Evolutionary conservation across 2,113 vertebrate genomes (phyloP).

Genomic region (Copsychus sechellarum): DNA sequence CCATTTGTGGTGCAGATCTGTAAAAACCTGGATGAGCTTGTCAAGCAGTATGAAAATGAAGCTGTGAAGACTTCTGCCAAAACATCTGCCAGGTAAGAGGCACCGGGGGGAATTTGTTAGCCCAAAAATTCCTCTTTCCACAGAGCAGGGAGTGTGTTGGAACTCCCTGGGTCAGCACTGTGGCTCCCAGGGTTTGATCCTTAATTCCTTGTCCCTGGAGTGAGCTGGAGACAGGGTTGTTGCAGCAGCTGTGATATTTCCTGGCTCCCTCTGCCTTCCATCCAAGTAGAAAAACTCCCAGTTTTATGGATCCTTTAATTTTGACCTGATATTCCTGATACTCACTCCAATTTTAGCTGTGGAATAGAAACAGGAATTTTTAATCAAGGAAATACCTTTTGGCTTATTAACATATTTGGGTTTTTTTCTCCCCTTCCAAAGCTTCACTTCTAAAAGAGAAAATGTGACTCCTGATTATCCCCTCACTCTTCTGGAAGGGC

Average conservation of each 20-base stretch:
- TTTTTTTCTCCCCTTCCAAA: slow-evolving; percentile 31
- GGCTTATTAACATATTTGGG: background rate
- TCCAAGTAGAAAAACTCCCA: background rate
- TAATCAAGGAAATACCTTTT: background rate
- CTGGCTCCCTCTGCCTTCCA: background rate
- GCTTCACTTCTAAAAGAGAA: slow-evolving; percentile 82
- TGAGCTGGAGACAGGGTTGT: background rate
- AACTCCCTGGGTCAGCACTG: background rate
- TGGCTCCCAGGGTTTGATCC: background rate
- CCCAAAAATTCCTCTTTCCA: background rate
- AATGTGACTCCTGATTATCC: slow-evolving; percentile 96
- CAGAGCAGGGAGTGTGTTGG: background rate
- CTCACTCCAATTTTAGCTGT: background rate
- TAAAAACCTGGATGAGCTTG: slow-evolving; percentile 92
- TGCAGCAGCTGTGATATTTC: background rate
- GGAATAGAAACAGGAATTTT: background rate
- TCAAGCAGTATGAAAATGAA: slow-evolving; percentile 89
- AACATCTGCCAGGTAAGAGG: slow-evolving; percentile 77
- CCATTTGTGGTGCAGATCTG: slow-evolving; percentile 92
- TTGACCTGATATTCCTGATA: background rate
- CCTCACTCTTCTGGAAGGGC: slow-evolving; percentile 91
- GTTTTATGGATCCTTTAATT: background rate
- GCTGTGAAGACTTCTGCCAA: slow-evolving; percentile 77
- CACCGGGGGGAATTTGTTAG: background rate
- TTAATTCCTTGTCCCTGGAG: background rate